Evolutionary conservation across 2,797 vertebrate species (phyloP), one percentile per base, ranked within the genome.

Genomic region (Gastrophryne carolinensis): DNA sequence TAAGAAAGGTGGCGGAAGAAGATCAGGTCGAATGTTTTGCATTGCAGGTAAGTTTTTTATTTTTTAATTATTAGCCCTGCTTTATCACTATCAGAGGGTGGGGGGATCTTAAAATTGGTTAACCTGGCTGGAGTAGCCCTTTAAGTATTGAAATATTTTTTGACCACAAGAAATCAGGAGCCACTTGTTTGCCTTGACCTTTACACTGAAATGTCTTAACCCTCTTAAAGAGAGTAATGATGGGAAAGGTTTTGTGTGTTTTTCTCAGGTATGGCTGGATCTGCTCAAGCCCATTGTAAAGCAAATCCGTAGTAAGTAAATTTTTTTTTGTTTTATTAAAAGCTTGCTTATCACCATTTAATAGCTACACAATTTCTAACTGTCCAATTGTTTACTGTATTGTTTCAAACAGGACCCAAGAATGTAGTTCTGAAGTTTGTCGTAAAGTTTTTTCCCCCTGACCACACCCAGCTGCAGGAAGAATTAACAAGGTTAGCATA

Each of bases 401-500:
- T 17, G 41, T 21, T 41, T 5, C 52, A 53, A 67, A 35, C 80
- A 98, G 96, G 96, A 81, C 96, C 96, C 2, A 98, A 97, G 82
- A 93, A 95, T 4, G 90, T 93, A 4, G 88, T 92, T 75, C 86
- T 98, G 80, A 95, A 92, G 83, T 98, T 99, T 79, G 94, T 95
- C 79, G 97, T 99, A 85, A 99, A 99, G 86, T 99, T 98, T 85
- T 99, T 98, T 75, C 96, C 97, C 11, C 95, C 95, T 0, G 97
- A 98, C 80, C 96, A 96, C 0, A 89, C 95, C 54, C 95, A 98
- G 79, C 89, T 98, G 9, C 90, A 96, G 88, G 97, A 98, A 83
- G 96, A 99, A 75, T 86, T 98, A 79, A 99, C 96, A 64, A 95
- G 97, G 97, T 98, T 81, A 90, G 91, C 75, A 56, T 72, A 61